Base-by-base conservation (phyloP, 1,140 invertebrate species). In the Vanessa tameamea region DNA sequence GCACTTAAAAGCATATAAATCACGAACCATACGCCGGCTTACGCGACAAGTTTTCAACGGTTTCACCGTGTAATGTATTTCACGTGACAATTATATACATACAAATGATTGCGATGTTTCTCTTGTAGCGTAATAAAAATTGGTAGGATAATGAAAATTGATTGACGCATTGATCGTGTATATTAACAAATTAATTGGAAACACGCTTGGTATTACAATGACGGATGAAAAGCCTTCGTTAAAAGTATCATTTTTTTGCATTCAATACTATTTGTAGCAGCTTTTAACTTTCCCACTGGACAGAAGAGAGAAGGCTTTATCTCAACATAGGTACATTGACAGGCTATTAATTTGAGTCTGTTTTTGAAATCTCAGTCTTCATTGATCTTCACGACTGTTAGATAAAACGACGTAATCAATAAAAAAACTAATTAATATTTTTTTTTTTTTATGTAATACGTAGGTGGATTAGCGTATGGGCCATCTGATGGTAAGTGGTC, bases 181-280 rank as follows among this genome's bases (percentile, higher is more conserved):
- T 57, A 20, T 65, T 72, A 48, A 55, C 64, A 72, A 72, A 72
- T 59, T 72, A 66, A 72, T 72, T 66, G 70, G 63, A 72, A 72
- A 31, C 55, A 59, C 15, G 23, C 53, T 55, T 68, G 51, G 23
- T 69, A 43, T 55, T 59, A 55, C 55, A 59, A 43, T 69, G 55
- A 69, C 20, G 53, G 20, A 61, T 59, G 4, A 9, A 61, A 69
- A 31, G 23, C 65, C 65, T 53, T 67, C 65, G 50, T 67, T 67
- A 67, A 67, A 67, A 43, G 37, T 43, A 43, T 43, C 37, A 43
- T 9, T 43, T 43, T 43, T 43, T 43, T 9, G 37, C 9, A 43
- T 43, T 43, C 37, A 43, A 9, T 43, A 43, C 37, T 31, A 31
- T 31, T 9, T 43, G 37, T 43, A 9, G 0, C 37, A 9, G 37